Evolutionary conservation across 2,888 invertebrate genomes (phyloP), one percentile per base, ranked within the genome.

Genomic region (Agrenia bidenticulata): DNA sequence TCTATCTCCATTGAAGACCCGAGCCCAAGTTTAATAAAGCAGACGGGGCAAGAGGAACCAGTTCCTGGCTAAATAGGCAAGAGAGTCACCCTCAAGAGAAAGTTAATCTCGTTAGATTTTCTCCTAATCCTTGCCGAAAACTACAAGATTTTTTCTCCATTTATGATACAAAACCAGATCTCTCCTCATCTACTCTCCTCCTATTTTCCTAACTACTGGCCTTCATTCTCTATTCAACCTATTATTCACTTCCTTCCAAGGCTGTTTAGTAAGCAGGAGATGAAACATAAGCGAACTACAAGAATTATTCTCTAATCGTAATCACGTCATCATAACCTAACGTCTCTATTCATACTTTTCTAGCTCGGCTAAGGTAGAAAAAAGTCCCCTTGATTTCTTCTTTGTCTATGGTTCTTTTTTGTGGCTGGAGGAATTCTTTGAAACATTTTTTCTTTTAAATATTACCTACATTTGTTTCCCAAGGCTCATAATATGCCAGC

Each of bases 81-180:
- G 23, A 24, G 23, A 19, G 24, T 15, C 9, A 17, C 13, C 51
- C 4, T 23, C 21, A 24, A 23, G 57, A 41, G 42, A 41, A 66
- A 66, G 66, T 69, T 69, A 69, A 69, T 69, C 69, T 69, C 59
- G 69, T 66, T 64, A 66, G 65, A 69, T 64, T 63, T 69, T 37
- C 64, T 55, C 66, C 58, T 66, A 69, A 69, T 69, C 69, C 69
- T 49, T 41, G 55, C 62, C 27, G 42, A 51, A 57, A 51, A 63
- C 64, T 51, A 24, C 24, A n/a, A 45, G n/a, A 45, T 45, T 45
- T 45, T 51, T 51, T 45, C 9, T 45, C 4, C 51, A 51, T 51
- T 51, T 21, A 21, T 24, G 21, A 23, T 19, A 21, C 21, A 24
- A n/a, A n/a, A 51, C 19, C 21, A 19, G 7, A 23, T 21, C 24